Base-by-base conservation (phyloP, 2,797 vertebrate species). In the Intellagama lesueurii region DNA sequence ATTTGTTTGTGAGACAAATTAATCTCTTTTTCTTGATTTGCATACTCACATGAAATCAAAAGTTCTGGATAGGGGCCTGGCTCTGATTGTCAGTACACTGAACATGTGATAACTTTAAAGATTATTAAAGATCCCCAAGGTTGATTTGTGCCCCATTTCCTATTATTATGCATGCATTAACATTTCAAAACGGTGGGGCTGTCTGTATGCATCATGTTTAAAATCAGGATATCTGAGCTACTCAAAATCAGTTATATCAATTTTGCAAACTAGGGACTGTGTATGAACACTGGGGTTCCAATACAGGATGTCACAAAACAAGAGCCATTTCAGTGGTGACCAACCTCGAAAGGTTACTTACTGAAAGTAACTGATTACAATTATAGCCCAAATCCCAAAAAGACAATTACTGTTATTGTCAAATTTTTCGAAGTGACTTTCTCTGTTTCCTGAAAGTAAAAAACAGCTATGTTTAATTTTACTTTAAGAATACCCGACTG, bases 11-110 rank as follows among this genome's bases (percentile, higher is more conserved):
- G 40, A 40, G 40, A 40, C 40, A 40, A 40, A 40, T 40, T 3
- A 40, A 40, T 40, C 40, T 40, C 40, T 40, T 40, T 40, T 40
- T 40, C 40, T 40, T 40, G 40, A 40, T 40, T 40, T 40, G 40
- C 40, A 90, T 76, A 64, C 77, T 88, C 86, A 87, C 7, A 85
- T 0, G 4, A 52, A 78, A 76, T n/a, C 1, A 72, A 79, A 87
- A 44, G 70, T 24, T 17, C 32, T 85, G 8, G n/a, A 73, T 6
- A 73, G 83, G 30, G 47, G 32, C 81, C 40, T 81, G 84, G 19
- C 24, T 12, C 30, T 68, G 1, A 9, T 90, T 75, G 5, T 81
- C 4, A 77, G 22, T 75, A 16, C 19, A 88, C 75, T 56, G 90
- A 0, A 72, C 1, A 49, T 24, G 2, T 80, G 26, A 60, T 32